Evolutionary conservation across 2,888 invertebrate genomes (phyloP), one percentile per base, ranked within the genome.

Genomic region (Willowsia nigromaculata): DNA sequence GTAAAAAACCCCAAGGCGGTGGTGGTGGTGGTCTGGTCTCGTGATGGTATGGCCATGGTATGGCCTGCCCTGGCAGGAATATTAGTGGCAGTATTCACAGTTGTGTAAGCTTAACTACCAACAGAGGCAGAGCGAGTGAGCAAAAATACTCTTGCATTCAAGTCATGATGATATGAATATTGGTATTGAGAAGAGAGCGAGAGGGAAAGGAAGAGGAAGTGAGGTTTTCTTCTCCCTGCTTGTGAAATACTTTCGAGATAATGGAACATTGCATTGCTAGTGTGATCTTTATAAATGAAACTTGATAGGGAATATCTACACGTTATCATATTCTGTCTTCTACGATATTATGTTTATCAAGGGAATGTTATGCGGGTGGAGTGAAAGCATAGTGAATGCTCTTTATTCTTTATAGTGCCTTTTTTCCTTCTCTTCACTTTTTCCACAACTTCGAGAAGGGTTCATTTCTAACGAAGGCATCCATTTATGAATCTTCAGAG

Each of bases 281-380:
- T 62, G 15, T 71, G 40, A 71, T 71, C 18, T 43, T 43, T 71
- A 22, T 71, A 71, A 71, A 71, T 71, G 68, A 22, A 71, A 71
- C 40, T 71, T 71, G 68, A 71, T 71, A 71, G 22, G 68, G 15
- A 15, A 30, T 5, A 30, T 15, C 11, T 18, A 7, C 18, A 30
- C 11, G 9, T 13, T 13, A 3, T 9, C 9, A 3, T 43, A 43
- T 43, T 3, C 11, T 43, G 43, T 43, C 1, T 9, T 43, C 43
- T 25, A 68, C 43, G 22, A 25, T 25, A 59, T 1, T 59, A 25
- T 25, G 18, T 56, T 9, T 65, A 11, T 68, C 27, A 13, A 6
- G 11, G 15, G 25, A 22, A 27, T 13, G 25, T n/a, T n/a, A n/a
- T 74, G 30, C 25, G 50, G 27, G 27, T 25, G n/a, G n/a, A n/a